phyloP scores from a whole-genome alignment of 1,140 invertebrate species.

The Heterodera carotae region DNA sequence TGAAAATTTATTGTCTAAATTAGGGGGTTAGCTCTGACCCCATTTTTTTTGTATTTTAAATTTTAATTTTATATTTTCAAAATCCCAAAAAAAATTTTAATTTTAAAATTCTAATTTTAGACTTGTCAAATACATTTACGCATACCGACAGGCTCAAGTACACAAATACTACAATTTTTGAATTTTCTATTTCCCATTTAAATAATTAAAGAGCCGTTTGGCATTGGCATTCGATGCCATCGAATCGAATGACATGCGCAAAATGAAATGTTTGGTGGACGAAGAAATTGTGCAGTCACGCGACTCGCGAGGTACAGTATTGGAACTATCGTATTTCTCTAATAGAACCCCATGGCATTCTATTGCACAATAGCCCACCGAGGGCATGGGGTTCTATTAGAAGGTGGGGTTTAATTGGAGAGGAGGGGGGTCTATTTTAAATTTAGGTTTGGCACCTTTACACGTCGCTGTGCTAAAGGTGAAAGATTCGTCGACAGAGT shows the following conservation, averaged over 20 bases:
- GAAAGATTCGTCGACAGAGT: background rate
- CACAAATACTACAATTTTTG: constrained; percentile 16
- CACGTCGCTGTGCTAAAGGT: constrained; percentile 57
- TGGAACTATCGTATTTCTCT: constrained; percentile 12
- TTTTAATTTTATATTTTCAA: too few relatives aligned
- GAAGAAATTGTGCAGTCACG: constrained; percentile 55
- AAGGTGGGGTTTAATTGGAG: too few relatives aligned
- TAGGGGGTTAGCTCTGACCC: too few relatives aligned
- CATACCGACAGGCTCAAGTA: constrained; percentile 60
- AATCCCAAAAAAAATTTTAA: too few relatives aligned
- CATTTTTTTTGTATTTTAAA: too few relatives aligned
- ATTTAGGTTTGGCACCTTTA: constrained; percentile 55
- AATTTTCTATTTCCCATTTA: constrained; percentile 19
- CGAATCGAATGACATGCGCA: constrained; percentile 54
- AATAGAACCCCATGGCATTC: too few relatives aligned
- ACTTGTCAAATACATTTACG: constrained; percentile 52
- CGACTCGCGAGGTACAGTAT: constrained; percentile 51
- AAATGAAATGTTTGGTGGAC: constrained; percentile 46
- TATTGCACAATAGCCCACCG: too few relatives aligned
- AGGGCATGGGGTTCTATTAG: too few relatives aligned
- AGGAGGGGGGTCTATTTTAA: too few relatives aligned
- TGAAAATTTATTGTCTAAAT: too few relatives aligned
- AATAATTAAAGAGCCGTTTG: constrained; percentile 52
- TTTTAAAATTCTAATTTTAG: constrained; percentile 3
- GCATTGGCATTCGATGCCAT: constrained; percentile 50